phyloP scores from a whole-genome alignment of 2,888 invertebrate genomes.

The Artemia sp. region DNA sequence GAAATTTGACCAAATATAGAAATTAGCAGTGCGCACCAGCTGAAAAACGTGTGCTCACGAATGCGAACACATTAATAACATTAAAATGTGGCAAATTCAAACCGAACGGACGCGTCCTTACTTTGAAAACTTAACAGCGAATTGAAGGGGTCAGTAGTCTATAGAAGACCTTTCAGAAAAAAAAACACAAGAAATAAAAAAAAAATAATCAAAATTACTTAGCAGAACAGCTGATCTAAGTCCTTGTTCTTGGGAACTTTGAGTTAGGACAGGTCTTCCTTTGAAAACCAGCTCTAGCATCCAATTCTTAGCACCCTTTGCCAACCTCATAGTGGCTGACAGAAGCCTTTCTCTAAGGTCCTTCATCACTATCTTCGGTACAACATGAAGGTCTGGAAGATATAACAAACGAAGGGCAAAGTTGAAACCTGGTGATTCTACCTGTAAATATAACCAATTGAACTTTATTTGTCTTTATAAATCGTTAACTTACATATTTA shows the following conservation, averaged over 20 bases:
- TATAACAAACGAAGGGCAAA: constrained; percentile 59
- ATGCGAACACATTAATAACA: no score
- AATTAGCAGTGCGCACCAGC: no score
- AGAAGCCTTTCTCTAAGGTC: constrained; percentile 58
- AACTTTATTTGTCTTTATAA: no score
- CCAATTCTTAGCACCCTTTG: constrained; percentile 43
- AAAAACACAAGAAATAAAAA: no score
- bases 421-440: constrained; percentile 77
- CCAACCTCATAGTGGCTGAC: constrained; percentile 60
- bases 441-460: constrained; percentile 42
- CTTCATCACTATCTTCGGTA: constrained; percentile 31
- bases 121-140: no score
- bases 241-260: constrained; percentile 67
- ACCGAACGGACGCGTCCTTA: no score
- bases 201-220: neutral
- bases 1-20: no score
- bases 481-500: no score
- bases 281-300: constrained; percentile 76
- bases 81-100: no score
- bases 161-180: no score
- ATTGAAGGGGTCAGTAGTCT: no score
- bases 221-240: constrained; percentile 23
- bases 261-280: constrained; percentile 58
- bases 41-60: no score
- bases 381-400: constrained; percentile 38